These are phyloP conservation scores for Syngnathus rostellatus DNA, from an alignment of 2,797 vertebrate genomes.

Conservation along the genomic window DNA sequence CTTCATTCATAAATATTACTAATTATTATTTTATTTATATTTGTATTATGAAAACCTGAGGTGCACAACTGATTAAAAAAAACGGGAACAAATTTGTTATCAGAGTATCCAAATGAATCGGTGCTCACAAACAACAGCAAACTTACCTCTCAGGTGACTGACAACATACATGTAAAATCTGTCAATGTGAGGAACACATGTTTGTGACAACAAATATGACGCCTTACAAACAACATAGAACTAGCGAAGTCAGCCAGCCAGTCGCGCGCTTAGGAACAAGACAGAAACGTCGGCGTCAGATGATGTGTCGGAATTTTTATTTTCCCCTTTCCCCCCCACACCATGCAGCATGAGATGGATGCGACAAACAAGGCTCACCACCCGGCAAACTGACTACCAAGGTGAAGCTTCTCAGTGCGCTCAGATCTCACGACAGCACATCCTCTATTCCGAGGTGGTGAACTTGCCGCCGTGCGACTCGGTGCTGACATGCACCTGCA, in stretches of 20 bases:
- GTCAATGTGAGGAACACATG: constrained; percentile 16
- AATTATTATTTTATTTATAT: too few species aligned
- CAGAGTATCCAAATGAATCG: too few species aligned
- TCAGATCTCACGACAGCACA: constrained; percentile 52
- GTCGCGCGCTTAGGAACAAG: constrained; percentile 55
- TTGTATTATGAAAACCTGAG: too few species aligned
- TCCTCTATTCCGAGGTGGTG: constrained; percentile 44
- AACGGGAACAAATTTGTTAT: too few species aligned
- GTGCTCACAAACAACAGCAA: constrained; percentile 6
- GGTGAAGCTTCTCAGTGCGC: neutral
- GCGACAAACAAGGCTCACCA: constrained; percentile 44
- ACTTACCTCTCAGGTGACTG: constrained; percentile 39
- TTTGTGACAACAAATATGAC: constrained; percentile 32
- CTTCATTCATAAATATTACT: too few species aligned
- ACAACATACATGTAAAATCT: constrained; percentile 22
- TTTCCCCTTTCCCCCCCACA: neutral
- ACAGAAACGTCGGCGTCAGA: constrained; percentile 42
- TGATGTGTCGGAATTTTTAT: constrained; percentile 40
- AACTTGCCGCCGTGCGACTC: constrained; percentile 54
- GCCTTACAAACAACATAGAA: constrained; percentile 48
- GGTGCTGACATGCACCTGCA: constrained; percentile 51
- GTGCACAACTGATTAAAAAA: too few species aligned
- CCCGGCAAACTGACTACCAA: constrained; percentile 7
- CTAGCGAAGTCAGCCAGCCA: constrained; percentile 28
- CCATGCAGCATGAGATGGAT: constrained; percentile 67